Evolutionary conservation across 92 coral and sea anemone genomes (phyloP), one percentile per base, ranked within the genome.

Genomic region (Phymanthus crucifer): DNA sequence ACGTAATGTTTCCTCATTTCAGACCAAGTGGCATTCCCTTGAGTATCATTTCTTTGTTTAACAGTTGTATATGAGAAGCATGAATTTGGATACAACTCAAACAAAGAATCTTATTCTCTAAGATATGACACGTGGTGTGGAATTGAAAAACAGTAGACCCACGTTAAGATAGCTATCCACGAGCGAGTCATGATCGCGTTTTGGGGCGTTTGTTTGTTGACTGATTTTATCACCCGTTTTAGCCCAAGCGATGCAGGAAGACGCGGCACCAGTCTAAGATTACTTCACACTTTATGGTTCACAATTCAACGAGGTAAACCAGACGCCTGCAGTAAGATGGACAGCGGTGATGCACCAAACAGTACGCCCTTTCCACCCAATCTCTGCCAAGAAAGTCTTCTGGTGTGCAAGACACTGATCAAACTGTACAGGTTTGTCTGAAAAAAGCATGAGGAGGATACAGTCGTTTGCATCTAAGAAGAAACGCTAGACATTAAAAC

Each of bases 341-440:
- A n/a, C 68, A 71, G 50, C 79, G 79, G 82, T 57, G 92, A 83
- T 61, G 78, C 72, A n/a, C 54, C 32, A 29, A 75, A 71, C 71
- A 18, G 33, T 19, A 72, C 76, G 36, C 81, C 87, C 23, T 81
- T 47, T 45, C 97, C 94, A 46, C 88, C 92, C n/a, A 90, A 85
- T 72, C 78, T 92, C 27, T 82, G 90, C 4, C 86, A 70, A 69
- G 97, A 92, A 71, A 64, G 85, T 72, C 70, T 80, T 2, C 80
- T 92, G 47, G 88, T 90, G 5, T 92, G 92, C 76, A 80, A 82
- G 84, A 90, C 97, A 21, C 80, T 92, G 23, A 82, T 92, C 21
- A 79, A 69, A 52, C 57, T 68, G 32, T 80, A 79, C 54, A 82
- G 94, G 97, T 92, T 52, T 37, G 71, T n/a, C 48, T 35, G 21